These are phyloP conservation scores for Trogon surrucura DNA, from an alignment of 2,113 vertebrate species.

Conservation along the genomic window DNA sequence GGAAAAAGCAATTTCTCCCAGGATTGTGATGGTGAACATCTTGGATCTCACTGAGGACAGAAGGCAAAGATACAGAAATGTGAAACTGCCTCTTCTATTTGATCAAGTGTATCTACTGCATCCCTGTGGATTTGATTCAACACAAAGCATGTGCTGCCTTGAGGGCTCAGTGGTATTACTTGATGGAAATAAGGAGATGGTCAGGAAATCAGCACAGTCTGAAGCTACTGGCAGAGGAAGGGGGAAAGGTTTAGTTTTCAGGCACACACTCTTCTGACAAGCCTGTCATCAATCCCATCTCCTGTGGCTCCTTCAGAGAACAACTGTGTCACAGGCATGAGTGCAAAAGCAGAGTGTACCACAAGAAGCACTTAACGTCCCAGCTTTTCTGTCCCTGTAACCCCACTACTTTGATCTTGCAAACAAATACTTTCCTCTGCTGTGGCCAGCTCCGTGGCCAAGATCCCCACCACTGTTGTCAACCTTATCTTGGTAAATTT, in stretches of 20 bases:
- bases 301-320: background rate
- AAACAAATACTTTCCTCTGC: background rate
- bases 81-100: background rate
- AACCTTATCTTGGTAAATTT: background rate
- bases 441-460: background rate
- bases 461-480: background rate
- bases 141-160: background rate
- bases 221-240: background rate
- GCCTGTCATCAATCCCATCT: background rate
- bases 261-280: background rate
- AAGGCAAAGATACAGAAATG: background rate
- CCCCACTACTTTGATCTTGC: background rate
- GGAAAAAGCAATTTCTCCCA: background rate
- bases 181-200: background rate
- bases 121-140: background rate
- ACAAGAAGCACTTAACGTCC: rapidly evolving
- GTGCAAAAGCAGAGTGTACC: background rate
- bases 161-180: background rate
- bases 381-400: background rate
- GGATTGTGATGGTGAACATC: background rate
- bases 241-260: background rate
- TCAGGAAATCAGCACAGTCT: background rate
- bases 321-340: background rate
- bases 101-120: background rate
- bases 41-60: background rate